These are phyloP conservation scores for Drosophila histrio DNA, from an alignment of 2,888 invertebrate genomes.

Conservation along the genomic window DNA sequence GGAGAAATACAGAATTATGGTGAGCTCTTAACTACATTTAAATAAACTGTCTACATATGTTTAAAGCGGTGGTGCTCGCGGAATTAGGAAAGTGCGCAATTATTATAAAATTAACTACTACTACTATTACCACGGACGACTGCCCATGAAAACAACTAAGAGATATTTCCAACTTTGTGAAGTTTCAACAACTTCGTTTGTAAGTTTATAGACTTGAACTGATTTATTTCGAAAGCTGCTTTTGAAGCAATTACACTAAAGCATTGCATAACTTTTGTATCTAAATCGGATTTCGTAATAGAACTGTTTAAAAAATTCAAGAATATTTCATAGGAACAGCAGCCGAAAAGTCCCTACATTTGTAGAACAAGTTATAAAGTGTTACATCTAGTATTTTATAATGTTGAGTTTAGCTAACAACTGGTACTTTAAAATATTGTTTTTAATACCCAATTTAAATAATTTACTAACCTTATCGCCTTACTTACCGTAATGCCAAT, in stretches of 20 bases:
- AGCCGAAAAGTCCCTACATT: no score
- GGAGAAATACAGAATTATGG: constrained; percentile 92
- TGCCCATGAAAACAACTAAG: background rate
- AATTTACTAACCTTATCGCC: constrained; percentile 1
- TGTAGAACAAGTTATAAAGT: background rate
- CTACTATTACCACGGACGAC: background rate
- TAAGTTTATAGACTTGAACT: background rate
- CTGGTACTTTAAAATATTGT: background rate
- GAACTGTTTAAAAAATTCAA: background rate
- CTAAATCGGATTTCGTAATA: background rate
- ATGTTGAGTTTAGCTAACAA: background rate
- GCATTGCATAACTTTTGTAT: background rate
- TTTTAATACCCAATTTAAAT: background rate
- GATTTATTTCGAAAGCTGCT: background rate
- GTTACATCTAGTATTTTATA: background rate
- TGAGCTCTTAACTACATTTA: constrained; percentile 82
- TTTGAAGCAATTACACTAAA: background rate
- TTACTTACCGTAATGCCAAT: background rate
- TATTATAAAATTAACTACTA: background rate
- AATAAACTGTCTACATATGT: background rate
- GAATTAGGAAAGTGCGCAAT: constrained; percentile 2
- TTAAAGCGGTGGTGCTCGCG: constrained; percentile 11
- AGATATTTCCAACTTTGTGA: background rate
- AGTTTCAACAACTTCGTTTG: background rate
- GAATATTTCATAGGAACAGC: background rate